A percentile compares a stretch with the other conserved stretches of the same genome.
These are phyloP conservation scores for Atta cephalotes DNA, from an alignment of 1,140 invertebrate species.

Conservation along the genomic window DNA sequence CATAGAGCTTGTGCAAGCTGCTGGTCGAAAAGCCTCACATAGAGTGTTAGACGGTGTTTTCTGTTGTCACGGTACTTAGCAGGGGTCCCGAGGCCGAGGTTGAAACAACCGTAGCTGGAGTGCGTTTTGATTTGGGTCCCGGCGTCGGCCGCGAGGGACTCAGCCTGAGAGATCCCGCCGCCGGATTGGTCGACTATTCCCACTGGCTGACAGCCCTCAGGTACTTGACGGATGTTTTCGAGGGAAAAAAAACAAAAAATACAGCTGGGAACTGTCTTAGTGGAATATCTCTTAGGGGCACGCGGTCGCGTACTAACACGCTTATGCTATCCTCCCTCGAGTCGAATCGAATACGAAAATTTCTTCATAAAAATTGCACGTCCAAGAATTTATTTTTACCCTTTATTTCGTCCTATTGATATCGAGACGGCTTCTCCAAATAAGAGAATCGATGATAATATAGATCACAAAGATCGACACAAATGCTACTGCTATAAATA, in stretches of 20 bases:
- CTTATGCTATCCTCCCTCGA: constrained; percentile 62
- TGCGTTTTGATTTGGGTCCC: constrained; percentile 86
- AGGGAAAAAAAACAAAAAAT: constrained; percentile 61
- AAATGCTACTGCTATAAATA: not conserved
- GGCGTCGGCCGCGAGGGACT: constrained; percentile 86
- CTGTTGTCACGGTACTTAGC: constrained; percentile 82
- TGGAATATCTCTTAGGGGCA: constrained; percentile 67
- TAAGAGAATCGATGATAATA: not conserved
- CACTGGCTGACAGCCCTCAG: constrained; percentile 86
- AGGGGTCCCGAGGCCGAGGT: constrained; percentile 84
- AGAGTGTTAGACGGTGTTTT: constrained; percentile 76
- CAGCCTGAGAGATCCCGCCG: constrained; percentile 85
- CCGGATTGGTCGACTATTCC: constrained; percentile 86
- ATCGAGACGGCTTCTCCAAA: constrained; percentile 12
- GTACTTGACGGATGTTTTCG: constrained; percentile 84
- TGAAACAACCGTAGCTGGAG: constrained; percentile 85
- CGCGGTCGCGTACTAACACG: constrained; percentile 83
- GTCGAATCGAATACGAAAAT: constrained; percentile 15
- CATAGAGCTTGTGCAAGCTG: constrained; percentile 40
- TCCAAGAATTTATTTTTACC: not conserved
- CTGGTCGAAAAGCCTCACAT: constrained; percentile 41
- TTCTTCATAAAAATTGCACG: constrained; percentile 25
- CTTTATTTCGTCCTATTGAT: not conserved
- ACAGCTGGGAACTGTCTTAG: constrained; percentile 55
- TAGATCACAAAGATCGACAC: not conserved